Evolutionary conservation across 2,797 vertebrate species (phyloP).

Genomic region (Distichodus sexfasciatus): DNA sequence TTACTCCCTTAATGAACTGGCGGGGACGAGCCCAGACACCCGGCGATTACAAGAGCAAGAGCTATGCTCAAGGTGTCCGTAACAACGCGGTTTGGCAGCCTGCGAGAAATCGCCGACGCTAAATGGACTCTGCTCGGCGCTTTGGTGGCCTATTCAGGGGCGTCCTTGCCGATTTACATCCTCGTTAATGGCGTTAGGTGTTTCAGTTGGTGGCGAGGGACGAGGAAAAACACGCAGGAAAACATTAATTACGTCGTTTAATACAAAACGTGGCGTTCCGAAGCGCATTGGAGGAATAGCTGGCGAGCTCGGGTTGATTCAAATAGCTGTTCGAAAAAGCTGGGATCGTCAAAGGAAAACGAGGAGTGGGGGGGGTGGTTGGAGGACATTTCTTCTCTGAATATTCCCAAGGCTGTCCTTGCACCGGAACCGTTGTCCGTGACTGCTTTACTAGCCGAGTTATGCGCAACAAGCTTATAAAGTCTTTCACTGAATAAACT

Average conservation of each 20-base stretch:
- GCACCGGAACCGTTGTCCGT: not conserved
- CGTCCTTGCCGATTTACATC: constrained; percentile 12
- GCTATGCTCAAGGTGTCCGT: constrained; percentile 40
- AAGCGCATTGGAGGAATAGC: constrained; percentile 17
- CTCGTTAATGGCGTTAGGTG: not conserved
- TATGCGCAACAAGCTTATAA: not conserved
- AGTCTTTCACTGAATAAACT: not conserved
- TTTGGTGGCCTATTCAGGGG: constrained; percentile 15
- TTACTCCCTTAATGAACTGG: constrained; percentile 58
- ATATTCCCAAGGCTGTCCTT: not conserved
- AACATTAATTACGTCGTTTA: constrained; percentile 4
- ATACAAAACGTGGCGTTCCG: constrained; percentile 14
- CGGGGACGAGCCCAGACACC: constrained; percentile 46
- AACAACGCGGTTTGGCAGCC: constrained; percentile 40
- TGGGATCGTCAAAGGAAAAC: constrained; percentile 5
- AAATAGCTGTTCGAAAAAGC: not conserved
- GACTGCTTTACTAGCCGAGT: not conserved
- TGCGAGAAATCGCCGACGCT: constrained; percentile 7
- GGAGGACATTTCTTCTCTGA: not conserved
- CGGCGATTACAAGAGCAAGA: constrained; percentile 44
- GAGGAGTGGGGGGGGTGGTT: not conserved
- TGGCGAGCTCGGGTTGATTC: constrained; percentile 1
- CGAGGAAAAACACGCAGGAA: not conserved
- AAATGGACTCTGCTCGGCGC: constrained; percentile 13
- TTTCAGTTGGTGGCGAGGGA: too few relatives aligned